phyloP scores from a whole-genome alignment of 2,888 invertebrate genomes.

The Drosophila ochracea region DNA sequence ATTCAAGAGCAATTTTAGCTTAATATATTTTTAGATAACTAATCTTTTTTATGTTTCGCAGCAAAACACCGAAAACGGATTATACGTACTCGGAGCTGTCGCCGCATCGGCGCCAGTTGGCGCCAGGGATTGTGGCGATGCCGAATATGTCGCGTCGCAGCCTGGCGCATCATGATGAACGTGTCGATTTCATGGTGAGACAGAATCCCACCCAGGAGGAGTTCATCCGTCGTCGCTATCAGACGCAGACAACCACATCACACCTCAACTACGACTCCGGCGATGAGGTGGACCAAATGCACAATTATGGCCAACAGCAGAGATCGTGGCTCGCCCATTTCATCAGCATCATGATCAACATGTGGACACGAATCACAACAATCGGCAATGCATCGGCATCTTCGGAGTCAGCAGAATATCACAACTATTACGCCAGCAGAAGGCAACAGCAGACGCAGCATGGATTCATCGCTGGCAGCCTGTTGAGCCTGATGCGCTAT shows the following conservation, averaged over 20 bases:
- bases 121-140: slow-evolving; percentile 92
- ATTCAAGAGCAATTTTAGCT: background rate
- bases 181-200: slow-evolving; percentile 85
- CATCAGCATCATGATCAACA: slow-evolving; percentile 69
- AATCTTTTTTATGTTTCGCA: slow-evolving; percentile 79
- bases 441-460: slow-evolving; percentile 60
- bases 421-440: slow-evolving; percentile 67
- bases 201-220: slow-evolving; percentile 82
- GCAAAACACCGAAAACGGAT: slow-evolving; percentile 95
- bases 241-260: slow-evolving; percentile 52
- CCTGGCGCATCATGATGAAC: slow-evolving; percentile 87
- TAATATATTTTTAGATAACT: background rate
- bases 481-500: slow-evolving; percentile 71
- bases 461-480: slow-evolving; percentile 70
- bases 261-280: slow-evolving; percentile 82
- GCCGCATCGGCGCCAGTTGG: slow-evolving; percentile 92
- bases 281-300: slow-evolving; percentile 83
- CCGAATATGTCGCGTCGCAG: slow-evolving; percentile 95
- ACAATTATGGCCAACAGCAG: slow-evolving; percentile 61
- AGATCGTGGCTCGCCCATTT: slow-evolving; percentile 78
- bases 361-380: slow-evolving; percentile 64
- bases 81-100: slow-evolving; percentile 94
- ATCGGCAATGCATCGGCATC: slow-evolving; percentile 46
- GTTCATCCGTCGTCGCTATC: slow-evolving; percentile 83
- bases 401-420: slow-evolving; percentile 61